Base-by-base conservation (phyloP, 2,888 invertebrate species). In the Lepidocyrtinus sp. region DNA sequence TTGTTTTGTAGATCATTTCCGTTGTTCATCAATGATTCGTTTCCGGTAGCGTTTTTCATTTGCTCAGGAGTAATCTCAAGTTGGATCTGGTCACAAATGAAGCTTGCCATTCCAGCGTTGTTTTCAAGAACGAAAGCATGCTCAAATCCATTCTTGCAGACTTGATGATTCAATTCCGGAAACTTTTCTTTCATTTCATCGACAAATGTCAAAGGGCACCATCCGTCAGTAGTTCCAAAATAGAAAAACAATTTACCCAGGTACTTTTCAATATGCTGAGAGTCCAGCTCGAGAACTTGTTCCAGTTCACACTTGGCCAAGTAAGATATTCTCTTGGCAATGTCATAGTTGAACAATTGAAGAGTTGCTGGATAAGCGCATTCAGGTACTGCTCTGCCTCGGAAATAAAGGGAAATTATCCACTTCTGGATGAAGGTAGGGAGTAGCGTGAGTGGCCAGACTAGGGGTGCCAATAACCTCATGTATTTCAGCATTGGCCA, bases 61-160 rank as follows among this genome's bases (percentile, higher is more conserved):
- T n/a, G n/a, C n/a, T n/a, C n/a, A n/a, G n/a, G n/a, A n/a, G n/a
- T n/a, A n/a, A n/a, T n/a, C n/a, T n/a, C n/a, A n/a, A n/a, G n/a
- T n/a, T n/a, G n/a, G 9, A 81, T 62, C n/a, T 63, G 21, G 19
- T 75, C 75, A 62, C 72, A 76, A 62, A 81, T 61, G 17, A 86
- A 81, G 12, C 81, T 71, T 1, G 89, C 90, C 88, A 90, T 88
- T 67, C 87, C 87, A 26, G 84, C 82, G 75, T 88, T 88, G 26
- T 87, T 86, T 50, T 88, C 86, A 55, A 97, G 88, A 2, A 96
- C 95, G 91, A 96, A 98, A 1, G 95, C 93, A 89, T 98, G 97
- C 36, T 91, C 90, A 86, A 91, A 91, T 21, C 91, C 90, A 64
- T 91, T 88, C 21, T 90, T 89, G 87, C 93, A 93, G 21, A 94